phyloP scores from a whole-genome alignment of 2,797 vertebrate genomes.

The Galago senegalensis region DNA sequence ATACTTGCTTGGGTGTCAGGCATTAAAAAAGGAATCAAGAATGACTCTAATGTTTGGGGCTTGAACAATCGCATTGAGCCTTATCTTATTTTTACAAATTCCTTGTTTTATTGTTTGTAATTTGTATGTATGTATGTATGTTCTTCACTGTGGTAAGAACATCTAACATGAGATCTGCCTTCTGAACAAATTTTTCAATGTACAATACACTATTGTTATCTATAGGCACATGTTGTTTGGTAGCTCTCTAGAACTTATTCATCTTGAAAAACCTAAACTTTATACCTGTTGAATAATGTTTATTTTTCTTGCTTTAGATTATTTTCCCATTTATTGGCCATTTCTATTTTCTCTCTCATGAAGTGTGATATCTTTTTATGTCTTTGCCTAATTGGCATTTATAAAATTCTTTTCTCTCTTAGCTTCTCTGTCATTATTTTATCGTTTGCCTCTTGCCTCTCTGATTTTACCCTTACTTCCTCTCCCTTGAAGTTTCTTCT shows the following conservation, averaged over 20 bases:
- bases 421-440: constrained; percentile 60
- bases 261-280: not conserved
- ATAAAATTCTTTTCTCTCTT: constrained; percentile 25
- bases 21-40: constrained; percentile 16
- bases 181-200: not conserved
- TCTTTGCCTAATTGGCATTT: not conserved
- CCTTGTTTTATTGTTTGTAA: constrained; percentile 21
- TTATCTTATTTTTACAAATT: not conserved
- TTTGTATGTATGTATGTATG: not conserved
- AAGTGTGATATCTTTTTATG: not conserved
- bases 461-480: not conserved
- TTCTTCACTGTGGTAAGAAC: not conserved
- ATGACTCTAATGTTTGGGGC: not conserved
- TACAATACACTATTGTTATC: not conserved
- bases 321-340: not conserved
- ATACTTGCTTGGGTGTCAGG: constrained; percentile 6
- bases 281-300: not conserved
- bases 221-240: not conserved
- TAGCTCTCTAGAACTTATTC: not conserved
- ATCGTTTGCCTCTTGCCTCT: not conserved
- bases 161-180: not conserved
- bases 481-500: not conserved
- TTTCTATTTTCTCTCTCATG: constrained; percentile 31
- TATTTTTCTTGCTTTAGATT: constrained; percentile 47
- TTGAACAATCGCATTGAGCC: not conserved